Evolutionary conservation across 1,140 invertebrate genomes (phyloP).

Genomic region (Drosophila subpulchrella): DNA sequence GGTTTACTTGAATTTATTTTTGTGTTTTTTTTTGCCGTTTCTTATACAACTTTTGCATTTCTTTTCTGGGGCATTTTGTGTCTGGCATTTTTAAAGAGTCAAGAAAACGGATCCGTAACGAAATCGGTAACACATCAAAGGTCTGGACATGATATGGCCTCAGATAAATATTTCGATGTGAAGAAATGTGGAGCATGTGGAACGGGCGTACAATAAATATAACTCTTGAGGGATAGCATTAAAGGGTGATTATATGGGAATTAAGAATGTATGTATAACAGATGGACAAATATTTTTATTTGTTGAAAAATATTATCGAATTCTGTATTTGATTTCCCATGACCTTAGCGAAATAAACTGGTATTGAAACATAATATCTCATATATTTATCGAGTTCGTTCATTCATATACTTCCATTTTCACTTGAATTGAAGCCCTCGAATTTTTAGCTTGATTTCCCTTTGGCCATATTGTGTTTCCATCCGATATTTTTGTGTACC

Average conservation of each 20-base stretch:
- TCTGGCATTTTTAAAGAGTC: conserved; percentile 43
- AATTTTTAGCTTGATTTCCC: conserved; percentile 31
- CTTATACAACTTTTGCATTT: conserved; percentile 46
- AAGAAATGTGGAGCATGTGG: conserved; percentile 4
- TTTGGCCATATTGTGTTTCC: conserved; percentile 23
- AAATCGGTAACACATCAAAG: conserved; percentile 44
- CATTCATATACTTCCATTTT: conserved; percentile 23
- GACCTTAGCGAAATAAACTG: not conserved
- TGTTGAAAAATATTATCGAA: not conserved
- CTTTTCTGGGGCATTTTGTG: conserved; percentile 59
- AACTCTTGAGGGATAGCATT: not conserved
- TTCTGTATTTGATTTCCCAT: not conserved
- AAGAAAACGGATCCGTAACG: conserved; percentile 32
- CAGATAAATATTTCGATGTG: conserved; percentile 2
- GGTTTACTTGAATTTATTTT: conserved; percentile 40
- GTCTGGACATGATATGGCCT: conserved; percentile 28
- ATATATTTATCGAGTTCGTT: not conserved
- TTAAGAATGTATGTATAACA: not conserved
- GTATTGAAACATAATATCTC: conserved; percentile 1
- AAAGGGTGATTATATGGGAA: not conserved
- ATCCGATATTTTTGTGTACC: conserved; percentile 22
- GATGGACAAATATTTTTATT: not conserved
- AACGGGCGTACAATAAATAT: not conserved
- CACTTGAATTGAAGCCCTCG: conserved; percentile 13
- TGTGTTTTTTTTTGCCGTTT: conserved; percentile 8